Evolutionary conservation across 2,797 vertebrate genomes (phyloP).

Genomic region (Chloroceryle amazona): DNA sequence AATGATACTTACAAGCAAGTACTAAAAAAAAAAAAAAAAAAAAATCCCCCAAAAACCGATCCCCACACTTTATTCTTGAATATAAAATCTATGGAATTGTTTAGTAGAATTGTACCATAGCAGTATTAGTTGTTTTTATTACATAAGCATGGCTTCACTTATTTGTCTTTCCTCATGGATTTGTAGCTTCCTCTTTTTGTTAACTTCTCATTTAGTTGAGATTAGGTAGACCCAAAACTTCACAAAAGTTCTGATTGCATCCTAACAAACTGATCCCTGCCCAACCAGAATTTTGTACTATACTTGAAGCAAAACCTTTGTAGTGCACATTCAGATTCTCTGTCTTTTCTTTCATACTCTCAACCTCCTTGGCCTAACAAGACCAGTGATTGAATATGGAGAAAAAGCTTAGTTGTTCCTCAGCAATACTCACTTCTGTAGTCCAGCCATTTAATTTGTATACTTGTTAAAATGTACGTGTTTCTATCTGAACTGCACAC

Average conservation of each 20-base stretch:
- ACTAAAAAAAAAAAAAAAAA: background rate
- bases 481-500: background rate
- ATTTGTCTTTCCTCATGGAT: background rate
- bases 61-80: background rate
- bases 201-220: background rate
- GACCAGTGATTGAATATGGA: background rate
- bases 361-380: background rate
- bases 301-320: background rate
- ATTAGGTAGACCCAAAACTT: background rate
- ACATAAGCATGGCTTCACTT: background rate
- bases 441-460: background rate
- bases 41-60: too few species aligned
- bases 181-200: background rate
- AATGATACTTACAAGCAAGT: slow-evolving; percentile 93
- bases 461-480: background rate
- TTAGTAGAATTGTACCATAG: background rate
- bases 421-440: background rate
- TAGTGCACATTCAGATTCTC: background rate
- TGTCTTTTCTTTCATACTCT: background rate
- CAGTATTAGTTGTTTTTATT: background rate
- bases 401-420: background rate
- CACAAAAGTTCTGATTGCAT: background rate
- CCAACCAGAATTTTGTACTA: background rate
- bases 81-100: background rate
- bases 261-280: background rate